Conservation (phyloP, 2,888 invertebrate species). For the Lithophane semibrunnea region DNA sequence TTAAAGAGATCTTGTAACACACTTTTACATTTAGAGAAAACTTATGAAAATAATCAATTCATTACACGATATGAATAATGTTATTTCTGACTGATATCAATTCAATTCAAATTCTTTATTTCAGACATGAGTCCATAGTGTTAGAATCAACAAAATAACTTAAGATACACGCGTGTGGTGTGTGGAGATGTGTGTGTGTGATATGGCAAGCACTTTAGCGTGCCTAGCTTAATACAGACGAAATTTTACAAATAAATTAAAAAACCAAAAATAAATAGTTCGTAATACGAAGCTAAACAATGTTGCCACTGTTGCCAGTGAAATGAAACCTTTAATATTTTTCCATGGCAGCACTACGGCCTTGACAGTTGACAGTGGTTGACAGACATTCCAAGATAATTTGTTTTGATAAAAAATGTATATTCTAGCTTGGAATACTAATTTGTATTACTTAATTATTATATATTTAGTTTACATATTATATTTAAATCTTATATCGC, state of each 20-base stretch:
- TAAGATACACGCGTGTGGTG: too few relatives aligned
- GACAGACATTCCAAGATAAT: slow-evolving; percentile 19
- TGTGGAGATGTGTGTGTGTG: too few relatives aligned
- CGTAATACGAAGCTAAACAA: slow-evolving; percentile 34
- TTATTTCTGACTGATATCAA: too few relatives aligned
- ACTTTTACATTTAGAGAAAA: slow-evolving; percentile 8
- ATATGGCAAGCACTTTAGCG: neutral
- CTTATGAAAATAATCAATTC: neutral
- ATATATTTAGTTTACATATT: slow-evolving; percentile 43
- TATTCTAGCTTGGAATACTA: slow-evolving; percentile 43
- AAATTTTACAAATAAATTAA: slow-evolving; percentile 28
- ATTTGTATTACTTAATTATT: slow-evolving; percentile 46
- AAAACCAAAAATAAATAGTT: slow-evolving; percentile 37
- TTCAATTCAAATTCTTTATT: too few relatives aligned
- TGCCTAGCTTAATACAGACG: slow-evolving; percentile 4
- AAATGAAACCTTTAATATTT: slow-evolving; percentile 10
- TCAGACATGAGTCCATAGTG: too few relatives aligned
- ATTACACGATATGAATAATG: neutral
- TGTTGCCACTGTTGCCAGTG: slow-evolving; percentile 25
- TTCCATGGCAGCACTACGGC: neutral
- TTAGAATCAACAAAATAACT: too few relatives aligned
- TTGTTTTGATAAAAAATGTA: slow-evolving; percentile 45
- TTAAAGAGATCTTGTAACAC: slow-evolving; percentile 1
- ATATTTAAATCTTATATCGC: slow-evolving; percentile 34
- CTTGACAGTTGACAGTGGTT: slow-evolving; percentile 41